Evolutionary conservation across 2,888 invertebrate species (phyloP).

Genomic region (Perizoma flavofasciatum): DNA sequence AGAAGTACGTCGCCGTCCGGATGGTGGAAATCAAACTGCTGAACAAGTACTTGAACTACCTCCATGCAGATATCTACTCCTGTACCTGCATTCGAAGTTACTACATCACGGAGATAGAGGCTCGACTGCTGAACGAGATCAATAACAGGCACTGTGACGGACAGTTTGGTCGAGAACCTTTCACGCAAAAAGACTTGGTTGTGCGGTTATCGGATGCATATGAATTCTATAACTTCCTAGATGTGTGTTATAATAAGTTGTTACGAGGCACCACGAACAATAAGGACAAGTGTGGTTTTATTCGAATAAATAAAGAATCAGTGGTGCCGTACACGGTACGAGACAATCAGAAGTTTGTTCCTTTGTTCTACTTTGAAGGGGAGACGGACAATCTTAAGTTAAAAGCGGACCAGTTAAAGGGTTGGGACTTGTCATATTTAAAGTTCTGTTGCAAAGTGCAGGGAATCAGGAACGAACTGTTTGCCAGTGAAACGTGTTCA

Average conservation of each 20-base stretch:
- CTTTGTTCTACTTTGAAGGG: conserved; percentile 93
- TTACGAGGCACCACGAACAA: conserved; percentile 88
- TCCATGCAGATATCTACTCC: conserved; percentile 95
- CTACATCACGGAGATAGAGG: conserved; percentile 96
- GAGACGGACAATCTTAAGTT: conserved; percentile 96
- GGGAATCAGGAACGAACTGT: conserved; percentile 95
- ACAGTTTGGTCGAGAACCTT: conserved; percentile 94
- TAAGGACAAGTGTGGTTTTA: conserved; percentile 94
- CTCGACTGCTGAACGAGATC: conserved; percentile 95
- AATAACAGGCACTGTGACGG: conserved; percentile 96
- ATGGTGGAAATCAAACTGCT: conserved; percentile 96
- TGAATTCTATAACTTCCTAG: conserved; percentile 95
- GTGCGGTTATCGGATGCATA: conserved; percentile 94
- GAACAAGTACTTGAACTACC: conserved; percentile 93
- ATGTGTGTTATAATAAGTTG: conserved; percentile 94
- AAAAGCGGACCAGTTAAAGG: conserved; percentile 93
- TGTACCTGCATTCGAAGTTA: conserved; percentile 96
- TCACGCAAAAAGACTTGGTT: conserved; percentile 94
- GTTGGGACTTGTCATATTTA: conserved; percentile 96
- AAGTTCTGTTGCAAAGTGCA: conserved; percentile 98
- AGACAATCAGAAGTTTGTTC: conserved; percentile 93
- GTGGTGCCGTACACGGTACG: conserved; percentile 96
- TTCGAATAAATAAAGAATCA: conserved; percentile 95
- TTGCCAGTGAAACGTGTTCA: conserved; percentile 95
- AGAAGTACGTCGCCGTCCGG: conserved; percentile 96